Evolutionary conservation across 1,140 invertebrate genomes (phyloP), one percentile per base, ranked within the genome.

Genomic region (Vanessa tameamea): DNA sequence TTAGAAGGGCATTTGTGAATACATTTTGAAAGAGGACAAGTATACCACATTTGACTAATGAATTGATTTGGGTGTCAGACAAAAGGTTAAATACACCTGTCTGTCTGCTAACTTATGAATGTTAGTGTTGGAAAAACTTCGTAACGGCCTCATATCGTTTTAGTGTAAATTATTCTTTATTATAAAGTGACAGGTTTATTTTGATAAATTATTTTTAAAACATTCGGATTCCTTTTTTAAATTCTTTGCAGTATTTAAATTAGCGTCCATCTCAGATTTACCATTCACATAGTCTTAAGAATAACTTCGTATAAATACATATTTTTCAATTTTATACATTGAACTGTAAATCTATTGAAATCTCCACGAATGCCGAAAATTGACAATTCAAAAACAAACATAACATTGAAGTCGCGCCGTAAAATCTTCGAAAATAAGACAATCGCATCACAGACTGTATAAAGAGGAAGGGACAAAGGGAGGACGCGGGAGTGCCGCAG

Each of bases 1-100:
- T 90, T 89, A 89, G 88, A 89, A 89, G 82, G 84, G 85, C 81
- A 80, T 83, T 79, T 86, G 84, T 83, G 85, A 87, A 88, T 90
- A 85, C 86, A 87, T 87, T 87, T 88, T 81, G 79, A 81, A 82
- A 83, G 72, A 75, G 81, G 82, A 81, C 80, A 78, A 79, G 84
- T 87, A 86, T 78, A 78, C 76, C 82, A 84, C 64, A 79, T 77
- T 75, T 75, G 74, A 77, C 78, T 83, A 86, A 86, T 84, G 85
- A 79, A 75, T 78, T 83, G 84, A 78, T 74, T 79, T 77, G 80
- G 74, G 78, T 73, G 66, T 47, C 59, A 70, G 73, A 73, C 73
- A 70, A 77, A 82, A 75, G 76, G 78, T 75, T 76, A 75, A 64
- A 57, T 72, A 73, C 78, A 78, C 73, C 76, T 78, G 75, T 65